Percentiles rank a stretch among this genome's conserved stretches.
phyloP scores from a whole-genome alignment of 2,888 invertebrate genomes.

The Amiota mariae region DNA sequence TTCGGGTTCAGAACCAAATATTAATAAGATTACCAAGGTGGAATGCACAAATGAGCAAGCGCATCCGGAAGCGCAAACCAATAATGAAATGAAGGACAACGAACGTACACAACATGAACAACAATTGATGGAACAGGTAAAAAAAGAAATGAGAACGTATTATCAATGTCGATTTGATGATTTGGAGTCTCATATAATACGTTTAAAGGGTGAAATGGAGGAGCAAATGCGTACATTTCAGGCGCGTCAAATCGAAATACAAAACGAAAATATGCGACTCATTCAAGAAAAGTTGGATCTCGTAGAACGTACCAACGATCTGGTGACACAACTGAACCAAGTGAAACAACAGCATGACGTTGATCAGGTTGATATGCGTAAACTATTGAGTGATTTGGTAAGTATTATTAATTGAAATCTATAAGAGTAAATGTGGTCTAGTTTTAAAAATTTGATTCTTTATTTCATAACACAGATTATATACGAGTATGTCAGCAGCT shows the following conservation, averaged over 20 bases:
- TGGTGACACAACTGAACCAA: constrained; percentile 56
- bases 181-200: constrained; percentile 54
- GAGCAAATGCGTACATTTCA: constrained; percentile 51
- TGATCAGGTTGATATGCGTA: constrained; percentile 77
- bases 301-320: constrained; percentile 52
- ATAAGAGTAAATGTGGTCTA: too few relatives aligned
- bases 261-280: constrained; percentile 71
- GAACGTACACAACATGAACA: constrained; percentile 17
- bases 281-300: constrained; percentile 72
- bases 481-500: too few relatives aligned
- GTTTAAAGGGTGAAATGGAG: constrained; percentile 48
- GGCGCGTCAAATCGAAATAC: constrained; percentile 73
- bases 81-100: constrained; percentile 5
- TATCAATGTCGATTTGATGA: constrained; percentile 40
- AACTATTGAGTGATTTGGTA: constrained; percentile 80
- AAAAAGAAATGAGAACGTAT: constrained; percentile 44
- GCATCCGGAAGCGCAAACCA: too few relatives aligned
- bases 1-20: background rate
- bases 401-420: constrained; percentile 42
- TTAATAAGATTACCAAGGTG: background rate
- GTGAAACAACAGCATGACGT: constrained; percentile 32
- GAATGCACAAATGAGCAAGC: background rate
- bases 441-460: too few relatives aligned
- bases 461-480: too few relatives aligned
- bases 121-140: constrained; percentile 30